These are phyloP conservation scores for Pollimyrus isidori DNA, from an alignment of 2,113 vertebrate genomes.

Conservation along the genomic window DNA sequence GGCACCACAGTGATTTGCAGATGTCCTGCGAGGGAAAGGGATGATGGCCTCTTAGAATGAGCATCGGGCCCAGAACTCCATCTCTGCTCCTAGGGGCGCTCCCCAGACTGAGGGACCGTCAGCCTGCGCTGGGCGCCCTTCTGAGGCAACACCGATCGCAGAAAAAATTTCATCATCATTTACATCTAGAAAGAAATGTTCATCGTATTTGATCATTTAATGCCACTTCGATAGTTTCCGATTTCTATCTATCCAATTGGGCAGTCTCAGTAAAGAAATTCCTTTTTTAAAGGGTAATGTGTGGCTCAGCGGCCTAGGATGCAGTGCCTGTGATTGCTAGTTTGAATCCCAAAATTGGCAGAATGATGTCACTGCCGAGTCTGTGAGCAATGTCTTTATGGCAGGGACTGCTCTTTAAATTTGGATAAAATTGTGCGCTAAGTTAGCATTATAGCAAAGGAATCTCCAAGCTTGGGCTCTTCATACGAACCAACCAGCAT, in stretches of 20 bases:
- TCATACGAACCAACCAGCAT: background rate
- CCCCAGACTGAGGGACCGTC: background rate
- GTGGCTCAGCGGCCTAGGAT: background rate
- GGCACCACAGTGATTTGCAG: constrained; percentile 97
- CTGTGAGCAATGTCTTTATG: background rate
- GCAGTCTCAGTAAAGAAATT: background rate
- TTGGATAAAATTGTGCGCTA: background rate
- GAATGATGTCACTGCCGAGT: background rate
- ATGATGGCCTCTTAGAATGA: constrained; percentile 11
- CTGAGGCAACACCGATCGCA: background rate
- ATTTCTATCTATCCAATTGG: background rate
- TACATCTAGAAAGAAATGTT: background rate
- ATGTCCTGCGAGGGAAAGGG: constrained; percentile 74
- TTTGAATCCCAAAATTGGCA: background rate
- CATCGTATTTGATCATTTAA: background rate
- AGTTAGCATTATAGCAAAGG: background rate
- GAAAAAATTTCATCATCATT: background rate
- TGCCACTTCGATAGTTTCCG: background rate
- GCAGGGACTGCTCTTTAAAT: background rate
- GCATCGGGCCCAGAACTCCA: background rate
- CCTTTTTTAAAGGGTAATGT: background rate
- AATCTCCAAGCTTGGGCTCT: background rate
- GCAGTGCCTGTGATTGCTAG: background rate
- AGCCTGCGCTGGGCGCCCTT: background rate
- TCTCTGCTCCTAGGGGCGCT: background rate